These are phyloP conservation scores for Pagrus major DNA, from an alignment of 2,113 vertebrate genomes.

Conservation along the genomic window DNA sequence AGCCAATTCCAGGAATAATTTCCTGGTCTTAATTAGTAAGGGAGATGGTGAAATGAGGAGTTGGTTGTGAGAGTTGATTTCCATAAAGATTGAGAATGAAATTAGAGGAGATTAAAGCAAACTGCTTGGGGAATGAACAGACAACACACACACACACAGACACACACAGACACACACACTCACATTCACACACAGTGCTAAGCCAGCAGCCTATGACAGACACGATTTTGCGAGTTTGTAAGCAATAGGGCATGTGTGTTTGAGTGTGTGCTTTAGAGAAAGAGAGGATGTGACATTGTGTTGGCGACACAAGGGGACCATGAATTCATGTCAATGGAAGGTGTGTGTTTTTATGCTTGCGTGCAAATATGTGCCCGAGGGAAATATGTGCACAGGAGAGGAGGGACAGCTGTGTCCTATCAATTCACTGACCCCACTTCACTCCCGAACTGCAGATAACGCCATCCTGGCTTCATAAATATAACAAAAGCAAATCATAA, in stretches of 20 bases:
- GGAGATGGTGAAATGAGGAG: slow-evolving; percentile 72
- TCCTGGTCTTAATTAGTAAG: slow-evolving; percentile 74
- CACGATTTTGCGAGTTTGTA: slow-evolving; percentile 8
- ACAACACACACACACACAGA: slow-evolving; percentile 25
- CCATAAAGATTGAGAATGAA: slow-evolving; percentile 81
- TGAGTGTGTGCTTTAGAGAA: background rate
- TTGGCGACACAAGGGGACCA: slow-evolving; percentile 10
- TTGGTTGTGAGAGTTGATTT: slow-evolving; percentile 75
- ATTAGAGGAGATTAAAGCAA: slow-evolving; percentile 79
- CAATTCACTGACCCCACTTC: slow-evolving; percentile 68
- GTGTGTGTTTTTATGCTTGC: slow-evolving; percentile 38
- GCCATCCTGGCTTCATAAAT: slow-evolving; percentile 54
- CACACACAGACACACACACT: slow-evolving; percentile 24
- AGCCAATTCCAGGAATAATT: slow-evolving; percentile 72
- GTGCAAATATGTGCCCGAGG: slow-evolving; percentile 49
- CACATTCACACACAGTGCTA: slow-evolving; percentile 1
- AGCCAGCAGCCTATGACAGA: slow-evolving; percentile 12
- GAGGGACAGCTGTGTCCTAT: slow-evolving; percentile 58
- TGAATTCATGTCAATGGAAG: slow-evolving; percentile 23
- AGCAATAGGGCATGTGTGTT: background rate
- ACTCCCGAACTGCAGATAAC: slow-evolving; percentile 50
- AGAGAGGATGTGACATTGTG: slow-evolving; percentile 15
- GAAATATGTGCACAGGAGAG: slow-evolving; percentile 56
- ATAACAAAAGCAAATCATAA: slow-evolving; percentile 38
- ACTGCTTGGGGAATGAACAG: slow-evolving; percentile 69